These are phyloP conservation scores for Spinibarbus caldwelli DNA, from an alignment of 2,797 vertebrate genomes.

Conservation along the genomic window DNA sequence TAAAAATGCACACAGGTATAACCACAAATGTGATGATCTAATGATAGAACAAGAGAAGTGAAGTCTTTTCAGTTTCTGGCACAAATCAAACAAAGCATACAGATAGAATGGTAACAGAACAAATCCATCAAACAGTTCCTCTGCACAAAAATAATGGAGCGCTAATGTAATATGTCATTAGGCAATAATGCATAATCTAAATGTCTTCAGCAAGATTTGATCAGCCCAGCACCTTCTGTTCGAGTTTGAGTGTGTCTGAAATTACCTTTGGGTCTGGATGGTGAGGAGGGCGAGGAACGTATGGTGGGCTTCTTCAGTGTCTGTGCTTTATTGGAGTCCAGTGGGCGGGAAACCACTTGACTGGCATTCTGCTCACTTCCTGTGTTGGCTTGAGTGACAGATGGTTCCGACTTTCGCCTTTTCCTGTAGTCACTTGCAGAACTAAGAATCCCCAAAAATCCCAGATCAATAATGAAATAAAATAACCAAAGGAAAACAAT, in stretches of 20 bases:
- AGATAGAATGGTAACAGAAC: neutral
- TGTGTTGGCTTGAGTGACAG: constrained; percentile 81
- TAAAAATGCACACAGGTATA: neutral
- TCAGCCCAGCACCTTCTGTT: neutral
- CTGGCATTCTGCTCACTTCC: constrained; percentile 77
- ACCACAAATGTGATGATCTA: neutral
- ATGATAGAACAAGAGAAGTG: neutral
- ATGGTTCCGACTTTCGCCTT: constrained; percentile 95
- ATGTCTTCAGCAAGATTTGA: neutral
- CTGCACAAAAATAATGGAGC: neutral
- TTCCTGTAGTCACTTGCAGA: constrained; percentile 94
- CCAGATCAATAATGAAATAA: neutral
- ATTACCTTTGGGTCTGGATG: constrained; percentile 92
- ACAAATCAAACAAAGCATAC: neutral
- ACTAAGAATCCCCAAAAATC: constrained; percentile 73
- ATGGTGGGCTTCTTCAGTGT: constrained; percentile 84
- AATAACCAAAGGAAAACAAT: neutral
- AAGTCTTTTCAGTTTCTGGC: neutral
- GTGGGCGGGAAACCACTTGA: constrained; percentile 73
- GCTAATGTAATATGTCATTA: neutral
- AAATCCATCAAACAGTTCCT: neutral
- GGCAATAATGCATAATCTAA: neutral
- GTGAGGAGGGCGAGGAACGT: constrained; percentile 93
- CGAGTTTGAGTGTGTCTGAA: neutral
- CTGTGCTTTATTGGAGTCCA: constrained; percentile 79